A percentile compares a stretch with the other conserved stretches of the same genome.
phyloP scores from a whole-genome alignment of 2,888 invertebrate genomes.

The Parnassius orleans region DNA sequence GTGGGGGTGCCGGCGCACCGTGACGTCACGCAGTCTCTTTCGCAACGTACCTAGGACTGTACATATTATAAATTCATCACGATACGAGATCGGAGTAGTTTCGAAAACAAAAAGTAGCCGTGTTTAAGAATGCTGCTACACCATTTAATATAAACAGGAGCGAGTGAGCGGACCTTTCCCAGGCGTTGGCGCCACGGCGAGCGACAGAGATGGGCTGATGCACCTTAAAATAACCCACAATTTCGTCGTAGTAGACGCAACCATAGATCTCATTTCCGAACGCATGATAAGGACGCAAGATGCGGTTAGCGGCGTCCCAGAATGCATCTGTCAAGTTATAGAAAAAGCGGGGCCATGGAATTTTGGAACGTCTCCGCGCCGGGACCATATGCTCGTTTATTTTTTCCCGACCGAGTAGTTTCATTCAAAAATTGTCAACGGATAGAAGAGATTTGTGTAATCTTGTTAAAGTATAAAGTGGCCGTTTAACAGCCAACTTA shows the following conservation, averaged over 20 bases:
- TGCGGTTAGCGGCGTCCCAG: conserved; percentile 76
- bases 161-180: conserved; percentile 57
- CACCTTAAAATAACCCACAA: conserved; percentile 75
- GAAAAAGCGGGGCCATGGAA: conserved; percentile 74
- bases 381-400: conserved; percentile 72
- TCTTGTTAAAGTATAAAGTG: conserved; percentile 71
- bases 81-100: conserved; percentile 29
- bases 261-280: conserved; percentile 66
- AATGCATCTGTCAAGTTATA: conserved; percentile 78
- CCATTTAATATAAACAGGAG: conserved; percentile 68
- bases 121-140: conserved; percentile 64
- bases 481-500: conserved; percentile 62
- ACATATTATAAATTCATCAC: background rate
- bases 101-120: conserved; percentile 59
- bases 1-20: conserved; percentile 72
- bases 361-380: conserved; percentile 73
- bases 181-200: conserved; percentile 67
- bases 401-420: conserved; percentile 64
- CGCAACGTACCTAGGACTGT: conserved; percentile 36
- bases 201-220: conserved; percentile 68
- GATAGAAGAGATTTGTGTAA: conserved; percentile 75
- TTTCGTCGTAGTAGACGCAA: conserved; percentile 62
- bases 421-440: conserved; percentile 79
- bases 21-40: conserved; percentile 67
- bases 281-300: conserved; percentile 75